phyloP scores from a whole-genome alignment of 2,797 vertebrate species.

The Alosa sapidissima region DNA sequence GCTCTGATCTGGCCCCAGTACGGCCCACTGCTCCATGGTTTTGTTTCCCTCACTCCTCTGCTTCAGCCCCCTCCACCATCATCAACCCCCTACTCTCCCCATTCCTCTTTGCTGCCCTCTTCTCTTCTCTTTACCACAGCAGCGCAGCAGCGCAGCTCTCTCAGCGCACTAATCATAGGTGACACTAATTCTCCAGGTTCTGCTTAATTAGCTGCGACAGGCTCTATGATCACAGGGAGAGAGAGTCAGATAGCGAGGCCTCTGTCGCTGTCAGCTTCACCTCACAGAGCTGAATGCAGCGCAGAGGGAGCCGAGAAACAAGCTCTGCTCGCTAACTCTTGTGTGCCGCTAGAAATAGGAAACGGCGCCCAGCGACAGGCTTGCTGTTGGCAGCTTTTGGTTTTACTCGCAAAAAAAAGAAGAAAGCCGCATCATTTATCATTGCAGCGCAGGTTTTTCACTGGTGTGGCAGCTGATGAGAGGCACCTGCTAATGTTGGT shows the following conservation, averaged over 20 bases:
- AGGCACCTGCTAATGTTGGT: neutral
- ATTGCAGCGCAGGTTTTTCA: neutral
- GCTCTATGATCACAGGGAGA: conserved; percentile 49
- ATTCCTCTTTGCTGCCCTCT: neutral
- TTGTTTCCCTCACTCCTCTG: conserved; percentile 30
- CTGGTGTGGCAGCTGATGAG: neutral
- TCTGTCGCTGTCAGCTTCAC: neutral
- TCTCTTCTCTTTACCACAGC: neutral
- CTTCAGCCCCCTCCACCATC: conserved; percentile 2
- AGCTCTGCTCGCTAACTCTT: too few relatives aligned
- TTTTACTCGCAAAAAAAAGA: neutral
- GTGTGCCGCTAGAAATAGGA: neutral
- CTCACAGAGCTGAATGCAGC: neutral
- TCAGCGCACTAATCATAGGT: conserved; percentile 60
- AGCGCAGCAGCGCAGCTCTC: neutral
- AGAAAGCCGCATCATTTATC: neutral
- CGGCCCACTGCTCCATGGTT: neutral
- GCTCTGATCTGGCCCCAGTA: neutral
- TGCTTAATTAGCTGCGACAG: conserved; percentile 62
- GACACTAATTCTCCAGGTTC: conserved; percentile 66
- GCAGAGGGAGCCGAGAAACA: neutral
- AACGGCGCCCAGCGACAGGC: neutral
- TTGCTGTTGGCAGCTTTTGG: neutral
- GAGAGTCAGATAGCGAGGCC: conserved; percentile 2
- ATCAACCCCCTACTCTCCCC: conserved; percentile 18